These are phyloP conservation scores for Rhyacophila evoluta DNA, from an alignment of 2,888 invertebrate species.

Conservation along the genomic window DNA sequence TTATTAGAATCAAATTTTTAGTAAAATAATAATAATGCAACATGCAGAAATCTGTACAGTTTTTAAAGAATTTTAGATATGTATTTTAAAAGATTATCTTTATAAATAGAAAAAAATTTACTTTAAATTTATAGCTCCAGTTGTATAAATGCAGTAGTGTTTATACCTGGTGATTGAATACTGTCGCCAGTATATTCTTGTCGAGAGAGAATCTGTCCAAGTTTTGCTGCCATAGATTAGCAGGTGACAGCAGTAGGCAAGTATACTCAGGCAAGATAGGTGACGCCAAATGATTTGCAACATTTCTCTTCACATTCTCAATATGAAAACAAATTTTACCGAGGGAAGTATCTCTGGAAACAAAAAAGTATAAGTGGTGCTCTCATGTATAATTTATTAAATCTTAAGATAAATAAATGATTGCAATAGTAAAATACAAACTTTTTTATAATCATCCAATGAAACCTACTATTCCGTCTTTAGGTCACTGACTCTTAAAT, in stretches of 20 bases:
- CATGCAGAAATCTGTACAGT: too few species aligned
- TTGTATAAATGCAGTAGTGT: conserved; percentile 55
- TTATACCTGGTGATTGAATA: conserved; percentile 89
- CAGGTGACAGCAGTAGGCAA: conserved; percentile 92
- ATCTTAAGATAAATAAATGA: too few species aligned
- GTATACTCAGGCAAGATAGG: conserved; percentile 88
- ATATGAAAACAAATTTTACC: conserved; percentile 88
- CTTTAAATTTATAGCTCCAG: too few species aligned
- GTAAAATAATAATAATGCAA: too few species aligned
- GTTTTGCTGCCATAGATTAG: conserved; percentile 93
- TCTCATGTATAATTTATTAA: neutral
- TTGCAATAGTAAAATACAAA: neutral
- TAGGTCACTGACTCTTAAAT: too few species aligned
- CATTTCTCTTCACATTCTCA: conserved; percentile 78
- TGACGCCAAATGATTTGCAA: conserved; percentile 69
- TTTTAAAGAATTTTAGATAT: too few species aligned
- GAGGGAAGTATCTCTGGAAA: conserved; percentile 76
- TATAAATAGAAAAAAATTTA: too few species aligned
- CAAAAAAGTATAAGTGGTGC: conserved; percentile 46
- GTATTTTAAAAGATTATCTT: too few species aligned
- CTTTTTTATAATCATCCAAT: too few species aligned
- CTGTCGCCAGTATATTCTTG: conserved; percentile 82
- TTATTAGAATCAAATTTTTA: too few species aligned
- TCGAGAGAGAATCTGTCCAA: conserved; percentile 83
- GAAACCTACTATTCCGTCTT: too few species aligned